These are phyloP conservation scores for Drosophila mulleri DNA, from an alignment of 2,888 invertebrate species.

Conservation along the genomic window DNA sequence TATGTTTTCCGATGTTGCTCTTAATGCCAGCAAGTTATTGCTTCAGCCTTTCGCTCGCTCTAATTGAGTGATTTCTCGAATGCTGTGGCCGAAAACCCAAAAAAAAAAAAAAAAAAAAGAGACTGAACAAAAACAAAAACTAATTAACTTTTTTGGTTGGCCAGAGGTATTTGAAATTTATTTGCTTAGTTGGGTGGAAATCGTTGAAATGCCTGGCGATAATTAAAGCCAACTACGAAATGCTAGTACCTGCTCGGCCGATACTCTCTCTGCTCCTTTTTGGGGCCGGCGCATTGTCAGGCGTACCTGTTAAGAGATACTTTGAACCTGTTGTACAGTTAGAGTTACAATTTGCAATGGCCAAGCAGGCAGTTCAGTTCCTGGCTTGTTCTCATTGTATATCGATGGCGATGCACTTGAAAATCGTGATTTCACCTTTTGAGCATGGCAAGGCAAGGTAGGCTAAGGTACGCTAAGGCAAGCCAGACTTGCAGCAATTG, in stretches of 20 bases:
- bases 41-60: constrained; percentile 72
- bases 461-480: constrained; percentile 5
- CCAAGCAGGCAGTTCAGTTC: constrained; percentile 29
- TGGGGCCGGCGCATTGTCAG: constrained; percentile 55
- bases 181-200: constrained; percentile 68
- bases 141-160: constrained; percentile 70
- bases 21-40: constrained; percentile 48
- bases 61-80: constrained; percentile 75
- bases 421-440: constrained; percentile 81
- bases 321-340: constrained; percentile 84
- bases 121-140: constrained; percentile 54
- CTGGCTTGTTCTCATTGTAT: constrained; percentile 69
- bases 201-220: constrained; percentile 76
- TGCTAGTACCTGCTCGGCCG: constrained; percentile 21
- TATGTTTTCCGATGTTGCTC: constrained; percentile 24
- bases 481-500: constrained; percentile 47
- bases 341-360: constrained; percentile 80
- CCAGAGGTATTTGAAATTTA: constrained; percentile 58
- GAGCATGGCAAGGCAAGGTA: constrained; percentile 53
- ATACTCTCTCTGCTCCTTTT: constrained; percentile 37
- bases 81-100: constrained; percentile 26
- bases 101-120: constrained; percentile 23
- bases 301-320: constrained; percentile 80
- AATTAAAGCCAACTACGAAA: constrained; percentile 67
- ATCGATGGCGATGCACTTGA: constrained; percentile 81